A percentile compares a stretch with the other conserved stretches of the same genome.
Evolutionary conservation across 2,113 vertebrate species (phyloP).

Genomic region (Caloenas nicobarica): DNA sequence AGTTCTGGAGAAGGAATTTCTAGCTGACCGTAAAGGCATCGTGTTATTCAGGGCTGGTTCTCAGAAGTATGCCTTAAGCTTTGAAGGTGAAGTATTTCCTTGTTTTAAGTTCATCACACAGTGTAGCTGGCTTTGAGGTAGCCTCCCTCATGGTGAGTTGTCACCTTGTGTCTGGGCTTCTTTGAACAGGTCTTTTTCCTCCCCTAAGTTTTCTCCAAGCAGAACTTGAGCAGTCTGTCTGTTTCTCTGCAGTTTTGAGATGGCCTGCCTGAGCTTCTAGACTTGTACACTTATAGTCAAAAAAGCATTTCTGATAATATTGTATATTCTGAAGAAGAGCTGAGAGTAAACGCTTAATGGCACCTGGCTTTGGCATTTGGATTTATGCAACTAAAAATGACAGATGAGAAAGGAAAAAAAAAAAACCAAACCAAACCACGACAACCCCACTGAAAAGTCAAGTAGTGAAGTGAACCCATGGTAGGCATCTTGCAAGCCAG

Average conservation of each 20-base stretch:
- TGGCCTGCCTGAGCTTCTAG: neutral
- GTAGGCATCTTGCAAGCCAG: neutral
- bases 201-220: neutral
- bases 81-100: slow-evolving; percentile 72
- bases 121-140: neutral
- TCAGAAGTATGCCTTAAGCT: slow-evolving; percentile 75
- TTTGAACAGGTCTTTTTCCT: neutral
- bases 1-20: slow-evolving; percentile 74
- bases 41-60: slow-evolving; percentile 76
- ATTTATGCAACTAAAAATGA: neutral
- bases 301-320: neutral
- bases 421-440: neutral
- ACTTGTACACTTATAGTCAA: neutral
- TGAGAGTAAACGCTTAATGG: neutral
- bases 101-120: neutral
- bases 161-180: neutral
- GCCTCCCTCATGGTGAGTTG: neutral
- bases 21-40: slow-evolving; percentile 24
- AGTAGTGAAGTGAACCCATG: neutral
- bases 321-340: neutral
- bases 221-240: neutral
- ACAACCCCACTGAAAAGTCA: neutral
- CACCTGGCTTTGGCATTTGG: neutral
- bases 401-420: neutral
- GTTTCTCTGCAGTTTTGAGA: neutral